phyloP scores from a whole-genome alignment of 2,888 invertebrate species.

The Ophonus ardosiacus region DNA sequence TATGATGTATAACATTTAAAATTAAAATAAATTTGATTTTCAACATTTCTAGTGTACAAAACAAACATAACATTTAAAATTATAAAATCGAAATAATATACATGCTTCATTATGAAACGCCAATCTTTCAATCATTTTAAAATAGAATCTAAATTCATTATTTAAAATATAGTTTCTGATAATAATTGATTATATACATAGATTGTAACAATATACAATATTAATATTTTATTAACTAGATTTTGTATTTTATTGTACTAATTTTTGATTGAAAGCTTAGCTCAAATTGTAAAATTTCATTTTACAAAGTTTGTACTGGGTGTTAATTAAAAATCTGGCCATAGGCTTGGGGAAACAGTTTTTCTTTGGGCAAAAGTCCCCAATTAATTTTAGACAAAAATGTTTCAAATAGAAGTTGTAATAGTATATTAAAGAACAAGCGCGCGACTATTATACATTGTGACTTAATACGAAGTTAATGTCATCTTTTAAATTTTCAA shows the following conservation, averaged over 20 bases:
- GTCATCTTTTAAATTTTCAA: too few species aligned
- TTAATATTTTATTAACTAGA: constrained; percentile 21
- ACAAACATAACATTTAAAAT: constrained; percentile 19
- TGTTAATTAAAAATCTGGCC: too few species aligned
- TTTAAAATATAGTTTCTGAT: neutral
- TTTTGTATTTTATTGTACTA: constrained; percentile 29
- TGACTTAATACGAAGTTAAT: too few species aligned
- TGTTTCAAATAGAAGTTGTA: too few species aligned
- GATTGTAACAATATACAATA: neutral
- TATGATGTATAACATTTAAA: constrained; percentile 65
- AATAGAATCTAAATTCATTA: neutral
- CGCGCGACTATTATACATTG: too few species aligned
- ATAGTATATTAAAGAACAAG: too few species aligned
- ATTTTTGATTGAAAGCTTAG: constrained; percentile 19
- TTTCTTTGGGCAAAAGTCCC: too few species aligned
- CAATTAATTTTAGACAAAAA: too few species aligned
- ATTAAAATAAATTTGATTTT: constrained; percentile 63
- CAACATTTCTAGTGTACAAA: constrained; percentile 41
- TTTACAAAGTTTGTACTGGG: neutral
- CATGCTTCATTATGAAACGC: constrained; percentile 22
- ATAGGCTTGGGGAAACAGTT: too few species aligned
- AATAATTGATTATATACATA: neutral
- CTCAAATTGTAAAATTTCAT: constrained; percentile 20
- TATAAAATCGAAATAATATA: constrained; percentile 21
- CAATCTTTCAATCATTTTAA: constrained; percentile 20